phyloP scores from a whole-genome alignment of 1,140 invertebrate genomes.

The Pseudomyrmex pallidus region DNA sequence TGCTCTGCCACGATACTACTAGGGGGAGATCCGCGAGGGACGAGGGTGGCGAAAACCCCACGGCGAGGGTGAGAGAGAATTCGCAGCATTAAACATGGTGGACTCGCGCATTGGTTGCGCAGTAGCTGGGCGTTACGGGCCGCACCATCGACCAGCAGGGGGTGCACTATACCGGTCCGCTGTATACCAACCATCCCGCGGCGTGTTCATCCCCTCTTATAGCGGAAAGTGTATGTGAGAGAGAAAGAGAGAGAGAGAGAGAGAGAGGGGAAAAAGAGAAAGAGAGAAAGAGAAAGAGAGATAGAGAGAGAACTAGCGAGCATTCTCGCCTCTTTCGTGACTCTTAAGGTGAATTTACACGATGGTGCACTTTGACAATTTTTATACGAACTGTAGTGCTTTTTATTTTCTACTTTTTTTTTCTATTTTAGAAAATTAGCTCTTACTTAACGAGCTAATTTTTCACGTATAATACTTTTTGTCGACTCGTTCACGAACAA shows the following conservation, averaged over 20 bases:
- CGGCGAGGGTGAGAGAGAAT: conserved; percentile 74
- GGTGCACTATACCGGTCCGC: conserved; percentile 66
- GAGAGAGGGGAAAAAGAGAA: neutral
- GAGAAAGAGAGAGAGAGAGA: neutral
- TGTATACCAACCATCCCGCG: conserved; percentile 74
- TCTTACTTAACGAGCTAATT: neutral
- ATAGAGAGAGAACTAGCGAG: neutral
- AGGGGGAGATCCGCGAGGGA: conserved; percentile 49
- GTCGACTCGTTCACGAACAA: neutral
- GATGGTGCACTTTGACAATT: conserved; percentile 20
- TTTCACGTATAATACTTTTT: neutral
- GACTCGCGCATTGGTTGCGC: conserved; percentile 77
- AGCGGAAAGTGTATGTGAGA: neutral
- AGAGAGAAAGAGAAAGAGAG: neutral
- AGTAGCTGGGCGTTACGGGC: conserved; percentile 76
- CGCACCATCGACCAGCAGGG: conserved; percentile 76
- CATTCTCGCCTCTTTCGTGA: conserved; percentile 22
- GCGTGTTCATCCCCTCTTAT: conserved; percentile 63
- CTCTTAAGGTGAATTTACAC: conserved; percentile 37
- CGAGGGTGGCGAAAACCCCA: conserved; percentile 46
- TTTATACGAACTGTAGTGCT: too few species aligned
- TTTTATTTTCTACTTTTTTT: too few species aligned
- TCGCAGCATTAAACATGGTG: conserved; percentile 76
- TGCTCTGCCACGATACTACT: conserved; percentile 36
- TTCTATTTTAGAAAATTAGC: neutral